Evolutionary conservation across 2,797 vertebrate genomes (phyloP).

Genomic region (Manis crassicaudata): DNA sequence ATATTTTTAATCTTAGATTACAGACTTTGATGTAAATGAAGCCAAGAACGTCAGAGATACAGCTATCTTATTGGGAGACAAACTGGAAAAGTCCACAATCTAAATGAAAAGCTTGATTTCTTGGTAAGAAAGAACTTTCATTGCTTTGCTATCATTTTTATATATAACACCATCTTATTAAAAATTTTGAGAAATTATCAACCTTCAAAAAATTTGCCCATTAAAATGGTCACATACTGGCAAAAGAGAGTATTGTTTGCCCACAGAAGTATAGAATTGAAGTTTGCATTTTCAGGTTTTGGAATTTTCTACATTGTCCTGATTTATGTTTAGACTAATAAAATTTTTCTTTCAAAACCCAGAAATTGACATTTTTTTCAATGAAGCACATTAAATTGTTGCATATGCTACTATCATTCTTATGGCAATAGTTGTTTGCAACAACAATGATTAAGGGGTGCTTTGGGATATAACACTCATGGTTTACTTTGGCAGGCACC

Average conservation of each 20-base stretch:
- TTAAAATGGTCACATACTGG: neutral
- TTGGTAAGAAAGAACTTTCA: constrained; percentile 59
- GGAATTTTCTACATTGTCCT: neutral
- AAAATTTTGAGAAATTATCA: constrained; percentile 21
- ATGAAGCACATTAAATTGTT: neutral
- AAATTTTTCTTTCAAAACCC: constrained; percentile 38
- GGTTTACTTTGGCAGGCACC: neutral
- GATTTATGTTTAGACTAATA: constrained; percentile 13
- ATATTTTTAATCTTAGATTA: neutral
- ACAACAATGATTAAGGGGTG: neutral
- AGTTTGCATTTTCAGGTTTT: neutral
- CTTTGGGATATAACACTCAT: neutral
- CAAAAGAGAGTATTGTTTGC: neutral
- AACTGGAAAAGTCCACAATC: constrained; percentile 53
- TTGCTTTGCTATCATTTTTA: neutral
- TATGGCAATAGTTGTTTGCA: neutral
- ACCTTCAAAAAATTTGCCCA: neutral
- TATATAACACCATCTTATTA: neutral
- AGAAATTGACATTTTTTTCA: neutral
- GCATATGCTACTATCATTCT: neutral
- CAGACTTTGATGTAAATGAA: constrained; percentile 44
- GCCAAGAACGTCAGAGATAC: constrained; percentile 27
- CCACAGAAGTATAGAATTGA: neutral
- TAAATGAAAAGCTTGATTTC: constrained; percentile 68
- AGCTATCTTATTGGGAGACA: constrained; percentile 48